phyloP scores from a whole-genome alignment of 37 sponge, comb jelly and placozoan species.

The Ianthella basta region DNA sequence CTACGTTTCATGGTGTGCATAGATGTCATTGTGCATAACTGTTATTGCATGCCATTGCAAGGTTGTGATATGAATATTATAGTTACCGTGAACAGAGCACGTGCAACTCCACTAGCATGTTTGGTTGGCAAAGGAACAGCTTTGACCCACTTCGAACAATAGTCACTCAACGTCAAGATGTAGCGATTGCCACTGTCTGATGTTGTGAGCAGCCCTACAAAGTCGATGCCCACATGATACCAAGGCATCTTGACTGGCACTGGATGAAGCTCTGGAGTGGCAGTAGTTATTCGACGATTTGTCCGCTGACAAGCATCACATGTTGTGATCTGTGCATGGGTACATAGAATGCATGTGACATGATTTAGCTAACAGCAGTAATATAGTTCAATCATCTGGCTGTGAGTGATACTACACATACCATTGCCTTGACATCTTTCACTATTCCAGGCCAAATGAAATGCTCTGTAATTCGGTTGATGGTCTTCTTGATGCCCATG shows the following conservation, averaged over 20 bases:
- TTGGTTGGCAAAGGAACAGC: slow-evolving; percentile 51
- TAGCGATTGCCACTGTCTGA: slow-evolving; percentile 41
- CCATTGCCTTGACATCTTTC: no score
- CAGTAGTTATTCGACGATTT: slow-evolving; percentile 48
- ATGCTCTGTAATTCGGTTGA: slow-evolving; percentile 49
- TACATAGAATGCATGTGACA: no score
- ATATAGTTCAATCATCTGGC: no score
- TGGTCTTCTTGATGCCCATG: slow-evolving; percentile 60
- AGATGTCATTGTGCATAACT: no score
- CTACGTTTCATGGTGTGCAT: no score
- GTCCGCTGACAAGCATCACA: slow-evolving; percentile 72
- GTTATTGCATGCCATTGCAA: no score
- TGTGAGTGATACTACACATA: no score
- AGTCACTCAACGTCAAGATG: slow-evolving; percentile 75
- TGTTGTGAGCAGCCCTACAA: slow-evolving; percentile 60
- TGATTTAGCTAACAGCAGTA: no score
- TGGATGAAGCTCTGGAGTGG: slow-evolving; percentile 69
- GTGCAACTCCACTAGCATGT: slow-evolving; percentile 44
- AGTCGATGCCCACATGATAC: slow-evolving; percentile 76
- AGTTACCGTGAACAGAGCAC: slow-evolving; percentile 69
- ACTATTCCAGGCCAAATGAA: slow-evolving; percentile 71
- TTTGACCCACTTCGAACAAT: slow-evolving; percentile 69
- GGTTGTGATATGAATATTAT: neutral
- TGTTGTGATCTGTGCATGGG: no score
- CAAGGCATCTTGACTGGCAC: slow-evolving; percentile 72